Evolutionary conservation across 2,888 invertebrate species (phyloP).

Genomic region (Drosophila conformis): DNA sequence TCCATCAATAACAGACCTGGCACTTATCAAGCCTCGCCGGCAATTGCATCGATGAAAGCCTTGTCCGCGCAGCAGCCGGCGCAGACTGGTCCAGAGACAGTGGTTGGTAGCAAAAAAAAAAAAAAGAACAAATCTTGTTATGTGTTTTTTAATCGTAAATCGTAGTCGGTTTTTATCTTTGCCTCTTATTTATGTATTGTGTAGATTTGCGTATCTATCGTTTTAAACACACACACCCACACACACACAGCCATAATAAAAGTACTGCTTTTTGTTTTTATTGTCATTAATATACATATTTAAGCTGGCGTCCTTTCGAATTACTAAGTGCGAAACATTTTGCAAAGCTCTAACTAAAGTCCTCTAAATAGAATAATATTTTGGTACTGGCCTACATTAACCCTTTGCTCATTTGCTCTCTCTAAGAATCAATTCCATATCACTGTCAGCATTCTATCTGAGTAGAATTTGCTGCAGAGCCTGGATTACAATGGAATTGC

Average conservation of each 20-base stretch:
- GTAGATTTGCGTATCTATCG: conserved; percentile 37
- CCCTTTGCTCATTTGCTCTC: background rate
- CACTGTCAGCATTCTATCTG: background rate
- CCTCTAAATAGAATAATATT: background rate
- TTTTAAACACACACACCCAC: conserved; percentile 8
- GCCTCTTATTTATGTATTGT: conserved; percentile 23
- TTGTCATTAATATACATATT: conserved; percentile 48
- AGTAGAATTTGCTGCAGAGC: background rate
- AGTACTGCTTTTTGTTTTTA: conserved; percentile 36
- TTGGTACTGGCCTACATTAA: conserved; percentile 16
- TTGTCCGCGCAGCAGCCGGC: conserved; percentile 58
- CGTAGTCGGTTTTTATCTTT: conserved; percentile 39
- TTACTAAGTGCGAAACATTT: conserved; percentile 1
- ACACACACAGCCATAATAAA: conserved; percentile 17
- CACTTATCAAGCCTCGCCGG: conserved; percentile 66
- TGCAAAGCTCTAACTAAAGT: background rate
- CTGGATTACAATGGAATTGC: background rate
- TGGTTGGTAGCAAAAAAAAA: conserved; percentile 37
- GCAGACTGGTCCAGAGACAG: conserved; percentile 58
- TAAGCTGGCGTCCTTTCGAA: conserved; percentile 13
- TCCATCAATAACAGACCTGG: conserved; percentile 64
- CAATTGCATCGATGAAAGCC: conserved; percentile 60
- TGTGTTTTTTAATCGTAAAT: conserved; percentile 34
- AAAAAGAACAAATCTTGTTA: conserved; percentile 22
- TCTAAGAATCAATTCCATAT: background rate